Base-by-base conservation (phyloP, 2,113 vertebrate genomes). In the Spea multiplicata region DNA sequence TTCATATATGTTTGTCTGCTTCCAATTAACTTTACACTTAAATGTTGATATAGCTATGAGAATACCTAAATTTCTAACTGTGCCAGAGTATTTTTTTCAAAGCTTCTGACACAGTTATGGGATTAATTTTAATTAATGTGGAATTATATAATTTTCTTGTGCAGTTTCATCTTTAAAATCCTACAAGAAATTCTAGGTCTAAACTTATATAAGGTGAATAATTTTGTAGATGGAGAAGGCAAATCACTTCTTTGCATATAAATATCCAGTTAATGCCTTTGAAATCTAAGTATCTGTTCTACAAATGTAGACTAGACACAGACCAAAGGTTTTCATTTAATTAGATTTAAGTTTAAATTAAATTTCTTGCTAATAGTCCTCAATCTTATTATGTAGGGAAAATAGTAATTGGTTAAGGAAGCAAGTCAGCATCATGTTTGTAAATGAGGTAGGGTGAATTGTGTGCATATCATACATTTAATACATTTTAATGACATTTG, bases 301-400 rank as follows among this genome's bases (percentile, higher is more conserved):
- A 3, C 8, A 61, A 61, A 61, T 13, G 16, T 61, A 61, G 10
- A 67, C 8, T 7, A 67, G 10, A 13, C 65, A 67, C 3, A 17
- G 8, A 67, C 44, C 44, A 67, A 67, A 46, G 65, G 10, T 44
- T 67, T 67, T 67, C 44, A 67, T 46, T 67, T 13, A 67, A 67
- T 45, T 46, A 67, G 6, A 14, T 67, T 67, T 12, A 10, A 13
- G 45, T 46, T 67, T 67, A 67, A 67, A 67, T 67, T 44, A 45
- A 44, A 67, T 67, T 67, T 46, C 45, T 44, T 13, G 10, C 8
- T 17, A 46, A 46, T 46, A 17, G 8, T 12, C 6, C 44, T 67
- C 44, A 46, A 45, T 67, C 44, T 45, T 9, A 67, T 7, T 5
- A 67, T 45, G 45, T 13, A 67, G 7, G 12, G 8, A 52, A 71